A percentile compares a stretch with the other conserved stretches of the same genome.
Evolutionary conservation across 2,888 invertebrate genomes (phyloP).

Genomic region (Sarcophaga subvicina): DNA sequence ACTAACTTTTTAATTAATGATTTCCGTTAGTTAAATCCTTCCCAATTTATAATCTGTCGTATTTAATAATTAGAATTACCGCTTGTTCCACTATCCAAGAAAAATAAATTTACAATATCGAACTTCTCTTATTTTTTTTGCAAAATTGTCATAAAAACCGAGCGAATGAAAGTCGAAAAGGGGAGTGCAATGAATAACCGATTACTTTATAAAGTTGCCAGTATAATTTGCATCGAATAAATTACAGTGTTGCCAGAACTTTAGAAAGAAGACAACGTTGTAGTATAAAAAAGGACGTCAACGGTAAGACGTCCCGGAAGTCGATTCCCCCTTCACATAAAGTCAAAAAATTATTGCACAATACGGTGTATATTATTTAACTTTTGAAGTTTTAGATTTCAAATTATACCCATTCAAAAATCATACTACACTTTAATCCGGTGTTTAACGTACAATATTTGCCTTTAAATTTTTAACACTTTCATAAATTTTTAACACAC

Average conservation of each 20-base stretch:
- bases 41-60: background rate
- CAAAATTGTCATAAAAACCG: slow-evolving; percentile 21
- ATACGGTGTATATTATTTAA: too few relatives aligned
- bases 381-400: too few relatives aligned
- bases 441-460: too few relatives aligned
- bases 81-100: slow-evolving; percentile 35
- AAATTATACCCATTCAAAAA: too few relatives aligned
- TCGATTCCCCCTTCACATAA: too few relatives aligned
- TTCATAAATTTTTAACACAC: too few relatives aligned
- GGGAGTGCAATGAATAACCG: background rate
- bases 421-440: too few relatives aligned
- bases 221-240: background rate
- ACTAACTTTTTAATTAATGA: background rate
- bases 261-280: too few relatives aligned
- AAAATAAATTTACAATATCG: slow-evolving; percentile 49
- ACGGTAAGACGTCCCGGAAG: too few relatives aligned
- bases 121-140: slow-evolving; percentile 13
- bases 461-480: too few relatives aligned
- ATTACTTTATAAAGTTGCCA: background rate
- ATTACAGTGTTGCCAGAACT: background rate
- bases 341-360: too few relatives aligned
- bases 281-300: too few relatives aligned
- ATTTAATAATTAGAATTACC: slow-evolving; percentile 36
- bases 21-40: background rate
- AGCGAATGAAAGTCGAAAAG: background rate